Conservation (phyloP, 1,140 invertebrate genomes). For the Camponotus pennsylvanicus region DNA sequence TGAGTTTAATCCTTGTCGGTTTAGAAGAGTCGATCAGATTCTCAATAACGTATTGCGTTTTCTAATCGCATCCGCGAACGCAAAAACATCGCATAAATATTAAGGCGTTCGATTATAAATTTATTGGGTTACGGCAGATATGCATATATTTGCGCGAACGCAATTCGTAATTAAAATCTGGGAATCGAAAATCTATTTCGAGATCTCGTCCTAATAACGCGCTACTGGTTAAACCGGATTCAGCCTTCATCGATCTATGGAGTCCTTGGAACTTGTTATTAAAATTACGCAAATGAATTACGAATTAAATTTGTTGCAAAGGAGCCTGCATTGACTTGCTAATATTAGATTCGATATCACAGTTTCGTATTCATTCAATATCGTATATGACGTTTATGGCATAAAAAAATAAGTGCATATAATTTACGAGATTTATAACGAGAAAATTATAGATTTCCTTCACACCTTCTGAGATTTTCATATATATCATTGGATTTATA, state of each 20-base stretch:
- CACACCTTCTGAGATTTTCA: neutral
- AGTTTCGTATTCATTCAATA: constrained; percentile 1
- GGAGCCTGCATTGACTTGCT: constrained; percentile 20
- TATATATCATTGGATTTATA: neutral
- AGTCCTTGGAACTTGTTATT: constrained; percentile 59
- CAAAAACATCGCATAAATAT: constrained; percentile 51
- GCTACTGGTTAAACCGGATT: constrained; percentile 54
- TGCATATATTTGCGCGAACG: neutral
- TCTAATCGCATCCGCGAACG: neutral
- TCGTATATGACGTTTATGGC: constrained; percentile 1
- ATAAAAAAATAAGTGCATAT: constrained; percentile 6
- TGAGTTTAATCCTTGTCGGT: constrained; percentile 17
- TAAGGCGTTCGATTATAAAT: constrained; percentile 31
- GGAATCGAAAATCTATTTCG: constrained; percentile 61
- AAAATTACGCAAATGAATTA: constrained; percentile 60
- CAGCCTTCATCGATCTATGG: constrained; percentile 41
- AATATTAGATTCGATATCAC: constrained; percentile 37
- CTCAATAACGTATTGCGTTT: constrained; percentile 36
- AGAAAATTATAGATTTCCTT: constrained; percentile 25
- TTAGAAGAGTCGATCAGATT: neutral
- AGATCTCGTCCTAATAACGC: constrained; percentile 55
- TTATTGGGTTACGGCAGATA: constrained; percentile 9
- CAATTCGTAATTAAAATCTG: constrained; percentile 46
- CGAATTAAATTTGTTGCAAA: constrained; percentile 42
- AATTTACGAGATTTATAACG: constrained; percentile 30